Evolutionary conservation across 2,888 invertebrate genomes (phyloP), one percentile per base, ranked within the genome.

Genomic region (Biston betularia): DNA sequence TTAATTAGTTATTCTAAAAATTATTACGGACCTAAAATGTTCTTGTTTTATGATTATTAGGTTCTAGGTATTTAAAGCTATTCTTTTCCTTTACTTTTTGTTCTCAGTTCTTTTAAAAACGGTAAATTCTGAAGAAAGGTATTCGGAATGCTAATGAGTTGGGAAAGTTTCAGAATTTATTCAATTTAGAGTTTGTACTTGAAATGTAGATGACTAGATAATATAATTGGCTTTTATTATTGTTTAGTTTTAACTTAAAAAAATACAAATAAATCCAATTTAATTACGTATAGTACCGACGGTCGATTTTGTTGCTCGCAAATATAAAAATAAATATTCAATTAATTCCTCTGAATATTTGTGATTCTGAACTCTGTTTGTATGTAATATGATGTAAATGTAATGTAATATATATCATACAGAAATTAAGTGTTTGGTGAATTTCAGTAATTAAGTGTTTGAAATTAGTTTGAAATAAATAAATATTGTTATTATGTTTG

Each of bases 21-120:
- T 54, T 54, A 42, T 44, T 54, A 54, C 24, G 54, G 33, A 24
- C 42, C 42, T 54, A n/a, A 33, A 54, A 54, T 42, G 33, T 42
- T 40, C 42, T 33, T 54, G 42, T 42, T 38, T 59, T 49, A 49
- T 38, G 58, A 50, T 49, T 59, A 49, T 59, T 59, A 49, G 58
- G 49, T 59, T 48, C 52, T 44, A 54, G 33, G 42, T 44, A 42
- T 54, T 54, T 44, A 6, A 44, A 9, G 54, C 42, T n/a, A 24
- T 54, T 54, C n/a, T 44, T 54, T 33, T n/a, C 42, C 33, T 12
- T 10, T 14, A 53, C 52, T 53, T 33, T 54, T 54, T 54, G 12
- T 42, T 44, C 54, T 54, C 33, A 42, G 24, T 33, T 54, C 33
- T 44, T 54, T 12, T 24, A 15, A 53, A 33, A 54, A 42, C 42